Evolutionary conservation across 2,113 vertebrate species (phyloP), one percentile per base, ranked within the genome.

Genomic region (Pao palembangensis): DNA sequence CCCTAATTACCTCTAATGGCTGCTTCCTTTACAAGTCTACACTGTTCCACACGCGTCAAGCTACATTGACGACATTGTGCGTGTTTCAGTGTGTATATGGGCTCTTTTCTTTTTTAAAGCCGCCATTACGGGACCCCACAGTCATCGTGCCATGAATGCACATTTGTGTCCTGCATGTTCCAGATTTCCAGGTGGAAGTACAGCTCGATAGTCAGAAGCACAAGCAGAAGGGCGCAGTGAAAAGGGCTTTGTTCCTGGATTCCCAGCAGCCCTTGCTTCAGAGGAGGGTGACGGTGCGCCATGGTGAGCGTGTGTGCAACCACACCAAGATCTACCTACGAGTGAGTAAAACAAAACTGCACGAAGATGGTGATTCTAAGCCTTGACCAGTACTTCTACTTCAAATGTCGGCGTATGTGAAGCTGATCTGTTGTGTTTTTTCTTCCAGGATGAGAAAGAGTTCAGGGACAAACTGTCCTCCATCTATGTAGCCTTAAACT

Each of bases 381-480:
- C 34, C 34, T 38, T 12, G 34, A 38, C 34, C 34, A 11, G 10
- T 2, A 12, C 34, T 38, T 38, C 10, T 10, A 4, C 48, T 21
- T 18, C 1, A 0, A 49, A 49, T 6, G 17, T 17, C 17, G 16
- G 1, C 3, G 14, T 4, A 8, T 19, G n/a, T 50, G 44, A 38
- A 12, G 1, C 34, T 38, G 34, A 38, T 38, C 2, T 69, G 8
- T 3, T 76, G 23, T 61, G 72, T 55, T 25, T 73, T 13, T 62
- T 41, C 46, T 46, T 71, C 21, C 79, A 97, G 95, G 93, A 91
- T 0, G 94, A 96, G 61, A 93, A 93, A 12, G 94, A 96, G 16
- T 97, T 97, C 79, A 90, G 94, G 71, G 95, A 97, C 78, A 97
- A 97, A 83, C 92, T 97, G 52, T 95, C 94, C 15, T 84, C 94